phyloP scores from a whole-genome alignment of 1,140 invertebrate species.

The Paraescarpia echinospica region DNA sequence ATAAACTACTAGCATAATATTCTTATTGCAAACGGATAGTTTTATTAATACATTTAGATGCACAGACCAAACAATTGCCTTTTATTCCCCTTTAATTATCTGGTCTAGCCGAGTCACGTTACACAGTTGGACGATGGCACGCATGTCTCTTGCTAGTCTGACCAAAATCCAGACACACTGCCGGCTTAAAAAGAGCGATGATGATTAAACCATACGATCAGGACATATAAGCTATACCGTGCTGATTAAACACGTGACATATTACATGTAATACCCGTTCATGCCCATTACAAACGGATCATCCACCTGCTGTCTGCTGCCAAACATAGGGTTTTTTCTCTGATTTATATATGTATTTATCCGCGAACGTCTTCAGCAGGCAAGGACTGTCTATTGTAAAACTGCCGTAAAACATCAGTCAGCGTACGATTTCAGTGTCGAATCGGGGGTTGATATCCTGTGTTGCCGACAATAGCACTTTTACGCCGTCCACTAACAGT shows the following conservation, averaged over 20 bases:
- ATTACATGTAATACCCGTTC: not conserved
- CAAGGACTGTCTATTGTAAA: too few species aligned
- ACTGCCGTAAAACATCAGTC: not conserved
- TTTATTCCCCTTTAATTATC: too few species aligned
- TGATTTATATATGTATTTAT: too few species aligned
- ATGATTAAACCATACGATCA: not conserved
- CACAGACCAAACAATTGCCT: too few species aligned
- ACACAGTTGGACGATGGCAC: too few species aligned
- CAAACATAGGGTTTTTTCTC: too few species aligned
- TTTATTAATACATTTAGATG: too few species aligned
- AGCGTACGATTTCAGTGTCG: not conserved
- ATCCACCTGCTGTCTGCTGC: not conserved
- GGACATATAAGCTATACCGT: not conserved
- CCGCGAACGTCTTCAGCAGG: too few species aligned
- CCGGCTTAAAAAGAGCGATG: not conserved
- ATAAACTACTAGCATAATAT: too few species aligned
- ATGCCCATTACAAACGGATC: not conserved
- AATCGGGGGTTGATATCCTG: not conserved
- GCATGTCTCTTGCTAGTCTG: not conserved
- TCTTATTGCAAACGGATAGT: too few species aligned
- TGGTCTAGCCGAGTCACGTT: too few species aligned
- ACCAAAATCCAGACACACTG: not conserved
- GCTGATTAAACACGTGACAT: not conserved
- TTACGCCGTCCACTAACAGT: not conserved
- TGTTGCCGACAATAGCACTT: not conserved